phyloP scores from a whole-genome alignment of 2,113 vertebrate genomes.

The Thermophis baileyi region DNA sequence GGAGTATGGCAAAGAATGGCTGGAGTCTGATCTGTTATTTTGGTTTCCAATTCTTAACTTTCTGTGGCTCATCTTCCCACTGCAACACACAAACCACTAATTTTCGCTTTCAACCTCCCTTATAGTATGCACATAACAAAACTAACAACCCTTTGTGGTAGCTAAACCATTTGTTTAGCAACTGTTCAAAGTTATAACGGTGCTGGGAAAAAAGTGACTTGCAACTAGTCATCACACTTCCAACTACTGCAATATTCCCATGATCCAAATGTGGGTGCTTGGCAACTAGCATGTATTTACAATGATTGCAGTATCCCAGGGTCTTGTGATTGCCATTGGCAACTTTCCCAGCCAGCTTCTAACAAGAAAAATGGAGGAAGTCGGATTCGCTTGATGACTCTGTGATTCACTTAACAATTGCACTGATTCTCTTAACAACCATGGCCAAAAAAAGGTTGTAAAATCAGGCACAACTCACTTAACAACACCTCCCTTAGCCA shows the following conservation, averaged over 20 bases:
- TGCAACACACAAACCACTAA: too few species aligned
- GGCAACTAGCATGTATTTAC: neutral
- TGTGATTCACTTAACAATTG: neutral
- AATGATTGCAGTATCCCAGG: neutral
- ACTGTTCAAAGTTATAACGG: neutral
- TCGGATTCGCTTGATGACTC: neutral
- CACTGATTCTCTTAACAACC: neutral
- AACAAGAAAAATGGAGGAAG: neutral
- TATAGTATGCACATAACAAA: neutral
- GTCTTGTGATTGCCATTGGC: neutral
- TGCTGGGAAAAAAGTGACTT: neutral
- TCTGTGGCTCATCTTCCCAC: neutral
- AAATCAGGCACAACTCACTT: neutral
- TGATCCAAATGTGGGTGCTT: neutral
- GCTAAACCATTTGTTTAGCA: neutral
- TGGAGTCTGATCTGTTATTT: neutral
- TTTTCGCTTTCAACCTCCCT: neutral
- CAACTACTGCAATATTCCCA: neutral
- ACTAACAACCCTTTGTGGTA: neutral
- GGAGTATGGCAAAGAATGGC: too few species aligned
- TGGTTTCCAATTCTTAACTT: neutral
- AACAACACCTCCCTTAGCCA: neutral
- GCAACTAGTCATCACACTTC: neutral
- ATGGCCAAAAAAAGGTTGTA: neutral
- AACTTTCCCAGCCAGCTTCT: neutral